These are phyloP conservation scores for Saccostrea echinata DNA, from an alignment of 1,140 invertebrate species.

Conservation along the genomic window DNA sequence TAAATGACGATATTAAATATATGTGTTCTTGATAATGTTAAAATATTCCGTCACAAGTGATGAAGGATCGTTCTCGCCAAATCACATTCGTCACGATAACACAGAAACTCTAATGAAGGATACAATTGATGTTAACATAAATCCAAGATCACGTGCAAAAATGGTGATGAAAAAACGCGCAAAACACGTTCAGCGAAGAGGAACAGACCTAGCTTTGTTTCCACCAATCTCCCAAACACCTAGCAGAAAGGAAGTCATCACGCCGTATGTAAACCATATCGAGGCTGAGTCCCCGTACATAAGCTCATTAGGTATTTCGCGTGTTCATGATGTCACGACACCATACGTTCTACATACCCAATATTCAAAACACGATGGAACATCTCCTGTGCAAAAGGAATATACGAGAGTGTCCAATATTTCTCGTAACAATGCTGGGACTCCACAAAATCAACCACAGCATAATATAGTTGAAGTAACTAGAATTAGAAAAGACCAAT, in stretches of 20 bases:
- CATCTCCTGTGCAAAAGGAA: conserved; percentile 50
- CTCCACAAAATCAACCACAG: conserved; percentile 2
- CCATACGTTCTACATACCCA: conserved; percentile 62
- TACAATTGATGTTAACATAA: conserved; percentile 57
- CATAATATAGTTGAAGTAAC: conserved; percentile 57
- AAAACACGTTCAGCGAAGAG: conserved; percentile 41
- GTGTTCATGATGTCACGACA: conserved; percentile 62
- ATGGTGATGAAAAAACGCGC: conserved; percentile 65
- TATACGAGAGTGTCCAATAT: conserved; percentile 42
- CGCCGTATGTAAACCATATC: conserved; percentile 61
- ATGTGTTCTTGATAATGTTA: conserved; percentile 55
- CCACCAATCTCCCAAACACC: conserved; percentile 61
- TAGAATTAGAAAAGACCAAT: conserved; percentile 54
- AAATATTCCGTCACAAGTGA: conserved; percentile 64
- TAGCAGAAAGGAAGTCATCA: conserved; percentile 58
- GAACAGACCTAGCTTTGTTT: conserved; percentile 54
- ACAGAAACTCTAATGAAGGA: conserved; percentile 52
- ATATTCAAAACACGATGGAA: conserved; percentile 56
- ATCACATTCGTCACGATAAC: conserved; percentile 51
- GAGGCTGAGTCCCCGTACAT: conserved; percentile 45
- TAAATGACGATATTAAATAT: neutral
- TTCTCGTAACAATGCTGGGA: conserved; percentile 51
- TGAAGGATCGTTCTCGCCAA: conserved; percentile 62
- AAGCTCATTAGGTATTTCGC: conserved; percentile 50
- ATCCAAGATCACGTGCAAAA: conserved; percentile 60